Percentiles rank a stretch among this genome's conserved stretches.
These are phyloP conservation scores for Ochropleura plecta DNA, from an alignment of 2,888 invertebrate genomes.

Conservation along the genomic window DNA sequence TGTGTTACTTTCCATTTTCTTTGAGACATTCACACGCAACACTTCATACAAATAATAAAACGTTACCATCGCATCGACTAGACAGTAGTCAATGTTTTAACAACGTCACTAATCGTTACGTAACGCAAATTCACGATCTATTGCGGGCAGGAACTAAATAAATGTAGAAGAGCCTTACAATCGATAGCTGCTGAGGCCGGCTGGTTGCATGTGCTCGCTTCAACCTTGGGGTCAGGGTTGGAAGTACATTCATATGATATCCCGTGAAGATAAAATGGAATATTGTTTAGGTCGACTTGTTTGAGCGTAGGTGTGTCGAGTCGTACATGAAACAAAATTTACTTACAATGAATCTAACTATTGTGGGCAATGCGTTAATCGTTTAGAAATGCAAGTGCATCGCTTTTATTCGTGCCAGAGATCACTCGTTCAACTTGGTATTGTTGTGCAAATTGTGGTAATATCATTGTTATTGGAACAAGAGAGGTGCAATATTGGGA, in stretches of 20 bases:
- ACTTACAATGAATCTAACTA: conserved; percentile 28
- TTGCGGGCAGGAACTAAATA: conserved; percentile 76
- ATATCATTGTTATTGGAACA: conserved; percentile 40
- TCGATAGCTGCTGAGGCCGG: conserved; percentile 74
- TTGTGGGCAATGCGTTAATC: conserved; percentile 16
- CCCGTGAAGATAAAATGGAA: conserved; percentile 72
- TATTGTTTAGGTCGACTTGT: conserved; percentile 68
- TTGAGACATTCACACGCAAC: conserved; percentile 58
- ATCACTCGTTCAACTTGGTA: conserved; percentile 20
- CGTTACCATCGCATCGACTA: conserved; percentile 41
- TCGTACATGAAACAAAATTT: conserved; percentile 33
- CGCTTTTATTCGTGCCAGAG: neutral
- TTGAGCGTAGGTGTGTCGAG: conserved; percentile 28
- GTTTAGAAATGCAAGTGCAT: conserved; percentile 15
- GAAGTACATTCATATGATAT: conserved; percentile 74
- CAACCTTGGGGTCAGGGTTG: conserved; percentile 82
- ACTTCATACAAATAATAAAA: conserved; percentile 54
- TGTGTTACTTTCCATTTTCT: conserved; percentile 60
- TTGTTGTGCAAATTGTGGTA: conserved; percentile 28
- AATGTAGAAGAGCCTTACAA: conserved; percentile 77
- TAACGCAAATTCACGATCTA: conserved; percentile 60
- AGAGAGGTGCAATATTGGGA: conserved; percentile 8
- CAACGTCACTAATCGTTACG: conserved; percentile 56
- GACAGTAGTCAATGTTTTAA: conserved; percentile 58
- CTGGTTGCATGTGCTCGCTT: conserved; percentile 71